Evolutionary conservation across 92 coral and sea anemone species (phyloP), one percentile per base, ranked within the genome.

Genomic region (Umimayanthus chanpuru): DNA sequence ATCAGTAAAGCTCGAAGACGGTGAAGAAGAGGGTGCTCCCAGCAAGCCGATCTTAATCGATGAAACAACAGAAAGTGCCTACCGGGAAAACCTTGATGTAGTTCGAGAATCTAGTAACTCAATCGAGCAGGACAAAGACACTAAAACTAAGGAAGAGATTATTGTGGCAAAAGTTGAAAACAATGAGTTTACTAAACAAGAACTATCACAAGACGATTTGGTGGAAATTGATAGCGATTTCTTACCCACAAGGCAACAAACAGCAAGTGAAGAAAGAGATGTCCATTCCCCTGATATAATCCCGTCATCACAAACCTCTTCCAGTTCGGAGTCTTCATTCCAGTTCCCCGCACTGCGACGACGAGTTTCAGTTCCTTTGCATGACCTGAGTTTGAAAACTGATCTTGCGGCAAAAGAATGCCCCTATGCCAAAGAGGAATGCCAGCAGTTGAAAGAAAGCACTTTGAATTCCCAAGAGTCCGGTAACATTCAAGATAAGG

Each of bases 231-330:
- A 73, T 1, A 76, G 10, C 38, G 29, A 23, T 56, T 4, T 20
- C 30, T 76, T 75, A 21, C 75, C 89, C 39, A 18, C 73, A 18
- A 76, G 38, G 6, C 39, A 86, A 30, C 64, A 76, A 30, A 14
- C 49, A 11, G 82, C 41, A 10, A 56, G 73, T 53, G 83, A 56
- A 38, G 79, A 55, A 32, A 50, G 41, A 12, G 90, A 53, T 39
- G n/a, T 50, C 21, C 88, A 91, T 68, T 96, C 98, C 70, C 98
- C 98, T 23, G 98, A 96, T 90, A 81, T 96, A 29, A 96, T 96
- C 67, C 98, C 98, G 8, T 96, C 98, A 16, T 96, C 98, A 29
- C 98, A 96, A 78, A 81, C 87, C 36, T 77, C 91, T 15, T 85
- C 94, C n/a, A 92, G 92, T 49, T 87, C 71, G 25, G 93, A 90